Conservation (phyloP, 30 jellyfish, hydroid and myxozoan species). For the Sanderia malayensis region DNA sequence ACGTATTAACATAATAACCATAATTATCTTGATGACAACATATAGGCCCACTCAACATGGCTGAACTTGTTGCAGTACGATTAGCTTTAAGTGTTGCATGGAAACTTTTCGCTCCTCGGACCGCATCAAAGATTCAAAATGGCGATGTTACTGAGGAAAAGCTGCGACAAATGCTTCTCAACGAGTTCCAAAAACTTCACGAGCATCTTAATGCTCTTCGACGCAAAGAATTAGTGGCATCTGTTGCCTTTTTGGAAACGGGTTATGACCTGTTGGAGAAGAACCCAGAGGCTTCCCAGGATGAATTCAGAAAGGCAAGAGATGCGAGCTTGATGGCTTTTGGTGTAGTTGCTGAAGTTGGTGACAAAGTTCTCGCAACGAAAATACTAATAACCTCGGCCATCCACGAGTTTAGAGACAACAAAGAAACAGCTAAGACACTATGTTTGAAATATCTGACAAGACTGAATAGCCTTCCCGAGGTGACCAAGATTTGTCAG, state of each 20-base stretch:
- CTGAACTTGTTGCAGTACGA: conserved; percentile 70
- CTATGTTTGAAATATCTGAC: conserved; percentile 66
- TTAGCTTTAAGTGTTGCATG: conserved; percentile 71
- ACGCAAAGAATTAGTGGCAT: conserved; percentile 89
- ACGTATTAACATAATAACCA: too few species aligned
- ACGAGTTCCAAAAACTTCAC: conserved; percentile 80
- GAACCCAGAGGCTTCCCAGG: conserved; percentile 60
- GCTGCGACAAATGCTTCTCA: conserved; percentile 71
- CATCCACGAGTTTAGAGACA: conserved; percentile 74
- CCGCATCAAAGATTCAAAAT: conserved; percentile 63
- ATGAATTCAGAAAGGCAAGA: conserved; percentile 83
- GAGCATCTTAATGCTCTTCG: conserved; percentile 82
- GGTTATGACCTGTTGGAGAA: conserved; percentile 71
- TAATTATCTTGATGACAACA: too few species aligned
- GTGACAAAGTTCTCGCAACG: conserved; percentile 77
- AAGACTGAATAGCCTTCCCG: conserved; percentile 87
- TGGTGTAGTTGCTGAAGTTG: conserved; percentile 84
- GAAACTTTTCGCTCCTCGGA: conserved; percentile 81
- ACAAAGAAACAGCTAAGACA: conserved; percentile 71
- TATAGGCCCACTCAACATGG: too few species aligned
- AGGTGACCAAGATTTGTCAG: conserved; percentile 74
- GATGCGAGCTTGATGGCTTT: conserved; percentile 93
- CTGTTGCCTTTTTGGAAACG: conserved; percentile 76
- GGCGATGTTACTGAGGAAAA: conserved; percentile 89
- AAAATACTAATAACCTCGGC: conserved; percentile 69